Conservation (phyloP, 2,888 invertebrate genomes). For the Vanessa cardui region DNA sequence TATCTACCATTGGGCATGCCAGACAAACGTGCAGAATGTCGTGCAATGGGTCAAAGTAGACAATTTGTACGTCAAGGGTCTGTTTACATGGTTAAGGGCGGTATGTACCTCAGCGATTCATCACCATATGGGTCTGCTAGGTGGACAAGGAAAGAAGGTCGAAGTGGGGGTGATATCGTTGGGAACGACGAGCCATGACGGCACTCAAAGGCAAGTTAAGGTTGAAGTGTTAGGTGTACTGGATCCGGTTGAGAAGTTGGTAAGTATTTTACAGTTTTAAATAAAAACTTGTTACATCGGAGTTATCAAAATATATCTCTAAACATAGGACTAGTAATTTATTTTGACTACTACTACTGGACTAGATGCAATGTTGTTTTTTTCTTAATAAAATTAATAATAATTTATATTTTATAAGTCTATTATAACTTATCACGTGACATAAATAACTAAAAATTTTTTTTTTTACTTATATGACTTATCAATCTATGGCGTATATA, state of each 20-base stretch:
- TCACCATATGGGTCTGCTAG: slow-evolving; percentile 88
- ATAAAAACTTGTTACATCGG: no score
- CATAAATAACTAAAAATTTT: no score
- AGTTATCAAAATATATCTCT: no score
- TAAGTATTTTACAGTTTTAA: slow-evolving; percentile 45
- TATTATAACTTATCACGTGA: no score
- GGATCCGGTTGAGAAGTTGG: slow-evolving; percentile 87
- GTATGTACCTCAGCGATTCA: slow-evolving; percentile 91
- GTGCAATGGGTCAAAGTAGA: slow-evolving; percentile 92
- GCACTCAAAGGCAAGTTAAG: slow-evolving; percentile 89
- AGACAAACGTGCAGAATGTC: slow-evolving; percentile 94
- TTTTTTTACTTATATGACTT: no score
- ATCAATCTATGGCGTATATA: no score
- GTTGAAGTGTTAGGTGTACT: slow-evolving; percentile 93
- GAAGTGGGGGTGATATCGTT: slow-evolving; percentile 94
- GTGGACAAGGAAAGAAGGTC: slow-evolving; percentile 87
- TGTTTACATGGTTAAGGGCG: slow-evolving; percentile 86
- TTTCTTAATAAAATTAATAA: no score
- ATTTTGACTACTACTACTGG: no score
- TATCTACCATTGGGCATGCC: slow-evolving; percentile 95
- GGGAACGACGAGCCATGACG: slow-evolving; percentile 92
- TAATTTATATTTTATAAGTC: no score
- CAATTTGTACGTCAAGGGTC: slow-evolving; percentile 80
- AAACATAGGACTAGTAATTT: no score
- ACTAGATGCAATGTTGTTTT: no score